These are phyloP conservation scores for Schizotus pectinicornis DNA, from an alignment of 2,888 invertebrate species.

Conservation along the genomic window DNA sequence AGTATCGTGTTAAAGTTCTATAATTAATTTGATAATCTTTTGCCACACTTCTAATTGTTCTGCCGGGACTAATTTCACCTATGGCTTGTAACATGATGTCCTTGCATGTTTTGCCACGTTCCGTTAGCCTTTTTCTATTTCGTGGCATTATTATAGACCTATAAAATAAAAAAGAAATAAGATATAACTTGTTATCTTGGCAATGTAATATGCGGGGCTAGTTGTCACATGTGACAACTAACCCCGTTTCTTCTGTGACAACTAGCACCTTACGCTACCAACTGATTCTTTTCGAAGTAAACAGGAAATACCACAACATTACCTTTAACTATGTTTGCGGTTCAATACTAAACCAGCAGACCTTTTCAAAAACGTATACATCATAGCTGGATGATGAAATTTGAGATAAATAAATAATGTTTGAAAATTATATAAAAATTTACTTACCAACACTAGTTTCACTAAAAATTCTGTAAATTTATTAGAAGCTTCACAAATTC, in stretches of 20 bases:
- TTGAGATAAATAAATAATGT: no score
- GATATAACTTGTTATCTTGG: not conserved
- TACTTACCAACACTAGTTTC: no score
- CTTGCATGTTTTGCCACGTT: not conserved
- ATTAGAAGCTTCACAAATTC: no score
- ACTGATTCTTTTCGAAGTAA: no score
- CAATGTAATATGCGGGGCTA: not conserved
- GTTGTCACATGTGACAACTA: not conserved
- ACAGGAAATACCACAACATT: not conserved
- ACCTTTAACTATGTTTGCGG: not conserved
- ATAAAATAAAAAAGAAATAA: not conserved
- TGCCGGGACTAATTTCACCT: conserved; percentile 8
- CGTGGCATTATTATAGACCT: not conserved
- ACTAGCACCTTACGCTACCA: not conserved
- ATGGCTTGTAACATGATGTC: conserved; percentile 16
- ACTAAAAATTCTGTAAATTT: no score
- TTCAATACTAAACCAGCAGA: not conserved
- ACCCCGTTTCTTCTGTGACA: not conserved
- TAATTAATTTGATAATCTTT: conserved; percentile 19
- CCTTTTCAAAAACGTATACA: not conserved
- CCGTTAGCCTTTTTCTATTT: conserved; percentile 4
- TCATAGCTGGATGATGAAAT: no score
- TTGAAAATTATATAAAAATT: no score
- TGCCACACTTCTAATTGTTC: conserved; percentile 18
- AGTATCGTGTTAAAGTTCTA: conserved; percentile 21